Conservation (phyloP, 92 coral and sea anemone species). For the Zoanthus gigantus region DNA sequence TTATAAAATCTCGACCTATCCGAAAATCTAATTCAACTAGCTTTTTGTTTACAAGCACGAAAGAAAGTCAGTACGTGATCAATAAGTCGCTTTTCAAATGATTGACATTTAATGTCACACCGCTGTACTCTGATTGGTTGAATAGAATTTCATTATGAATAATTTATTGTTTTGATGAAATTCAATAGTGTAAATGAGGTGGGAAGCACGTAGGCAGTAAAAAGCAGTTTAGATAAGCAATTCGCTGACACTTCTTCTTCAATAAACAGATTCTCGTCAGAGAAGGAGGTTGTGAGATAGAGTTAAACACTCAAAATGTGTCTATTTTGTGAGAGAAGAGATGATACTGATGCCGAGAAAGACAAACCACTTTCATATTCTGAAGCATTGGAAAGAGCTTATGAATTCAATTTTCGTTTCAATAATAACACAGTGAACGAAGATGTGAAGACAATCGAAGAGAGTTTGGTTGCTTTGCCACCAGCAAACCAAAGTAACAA, state of each 20-base stretch:
- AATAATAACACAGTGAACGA: slow-evolving; percentile 16
- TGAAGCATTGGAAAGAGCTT: slow-evolving; percentile 39
- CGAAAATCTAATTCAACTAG: neutral
- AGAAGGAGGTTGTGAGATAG: neutral
- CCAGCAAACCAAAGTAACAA: slow-evolving; percentile 25
- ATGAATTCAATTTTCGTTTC: slow-evolving; percentile 16
- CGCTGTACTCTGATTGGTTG: slow-evolving; percentile 21
- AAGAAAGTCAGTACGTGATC: slow-evolving; percentile 26
- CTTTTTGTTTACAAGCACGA: neutral
- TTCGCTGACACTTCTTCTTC: neutral
- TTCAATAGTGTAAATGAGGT: slow-evolving; percentile 28
- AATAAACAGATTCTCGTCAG: neutral
- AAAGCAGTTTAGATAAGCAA: neutral
- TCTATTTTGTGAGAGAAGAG: slow-evolving; percentile 42
- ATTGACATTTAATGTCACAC: neutral
- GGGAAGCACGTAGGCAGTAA: slow-evolving; percentile 48
- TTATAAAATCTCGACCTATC: neutral
- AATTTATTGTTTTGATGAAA: slow-evolving; percentile 29
- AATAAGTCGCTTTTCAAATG: neutral
- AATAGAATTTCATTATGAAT: slow-evolving; percentile 3
- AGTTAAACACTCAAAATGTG: slow-evolving; percentile 4
- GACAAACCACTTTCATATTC: slow-evolving; percentile 46
- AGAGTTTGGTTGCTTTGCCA: slow-evolving; percentile 35
- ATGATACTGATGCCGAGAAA: slow-evolving; percentile 9
- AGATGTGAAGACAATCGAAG: slow-evolving; percentile 42